These are phyloP conservation scores for Brenthis daphne DNA, from an alignment of 2,888 invertebrate genomes.

Conservation along the genomic window DNA sequence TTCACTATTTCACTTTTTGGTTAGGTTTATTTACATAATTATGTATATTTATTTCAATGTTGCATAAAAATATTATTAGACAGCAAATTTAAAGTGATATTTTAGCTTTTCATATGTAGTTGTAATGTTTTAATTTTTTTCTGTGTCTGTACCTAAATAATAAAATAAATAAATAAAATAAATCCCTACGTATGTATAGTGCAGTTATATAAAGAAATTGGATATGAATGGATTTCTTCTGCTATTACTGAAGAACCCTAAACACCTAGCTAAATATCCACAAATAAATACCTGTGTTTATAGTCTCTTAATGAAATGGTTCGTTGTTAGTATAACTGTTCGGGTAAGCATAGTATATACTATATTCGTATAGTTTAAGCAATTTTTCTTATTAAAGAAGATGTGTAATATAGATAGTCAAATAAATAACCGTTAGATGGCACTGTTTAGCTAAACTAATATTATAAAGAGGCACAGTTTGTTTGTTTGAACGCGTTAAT, in stretches of 20 bases:
- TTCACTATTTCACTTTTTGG: too few relatives aligned
- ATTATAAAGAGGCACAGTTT: too few relatives aligned
- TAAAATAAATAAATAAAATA: too few relatives aligned
- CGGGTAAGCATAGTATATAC: slow-evolving; percentile 15
- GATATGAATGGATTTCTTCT: background rate
- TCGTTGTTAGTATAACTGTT: slow-evolving; percentile 29
- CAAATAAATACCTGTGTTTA: slow-evolving; percentile 29
- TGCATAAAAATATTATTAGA: too few relatives aligned
- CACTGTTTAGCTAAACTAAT: background rate
- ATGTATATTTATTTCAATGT: too few relatives aligned
- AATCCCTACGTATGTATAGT: too few relatives aligned
- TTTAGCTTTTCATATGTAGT: too few relatives aligned
- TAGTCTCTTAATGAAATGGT: slow-evolving; percentile 31
- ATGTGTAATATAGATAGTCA: slow-evolving; percentile 15
- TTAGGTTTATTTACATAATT: too few relatives aligned
- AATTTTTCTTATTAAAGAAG: slow-evolving; percentile 10
- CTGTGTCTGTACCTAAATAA: too few relatives aligned
- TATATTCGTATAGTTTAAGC: slow-evolving; percentile 12
- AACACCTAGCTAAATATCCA: slow-evolving; percentile 23
- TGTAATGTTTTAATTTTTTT: too few relatives aligned
- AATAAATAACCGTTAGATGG: slow-evolving; percentile 9
- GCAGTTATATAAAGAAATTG: background rate
- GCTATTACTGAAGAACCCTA: slow-evolving; percentile 18
- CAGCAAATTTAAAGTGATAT: too few relatives aligned
- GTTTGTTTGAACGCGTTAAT: too few relatives aligned